Percentiles rank a stretch among this genome's conserved stretches.
Conservation (phyloP, 2,888 invertebrate genomes). For the Hydraecia micacea region DNA sequence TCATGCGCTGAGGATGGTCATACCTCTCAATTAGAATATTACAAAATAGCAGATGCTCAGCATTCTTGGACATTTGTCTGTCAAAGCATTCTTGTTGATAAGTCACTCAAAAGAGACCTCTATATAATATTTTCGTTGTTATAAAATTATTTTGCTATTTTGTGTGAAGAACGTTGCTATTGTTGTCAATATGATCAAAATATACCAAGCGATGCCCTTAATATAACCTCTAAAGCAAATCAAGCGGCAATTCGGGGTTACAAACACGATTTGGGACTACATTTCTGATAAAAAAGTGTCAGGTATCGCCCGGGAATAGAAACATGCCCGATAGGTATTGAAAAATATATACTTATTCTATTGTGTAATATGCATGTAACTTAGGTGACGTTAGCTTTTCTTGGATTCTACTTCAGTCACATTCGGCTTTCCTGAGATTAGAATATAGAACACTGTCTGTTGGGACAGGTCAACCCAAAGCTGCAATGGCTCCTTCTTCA, state of each 20-base stretch:
- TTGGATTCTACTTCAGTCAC: not conserved
- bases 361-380: not conserved
- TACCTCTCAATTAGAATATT: too few relatives aligned
- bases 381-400: not conserved
- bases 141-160: not conserved
- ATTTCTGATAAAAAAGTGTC: constrained; percentile 28
- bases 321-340: constrained; percentile 20
- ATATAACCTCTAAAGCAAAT: constrained; percentile 25
- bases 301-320: constrained; percentile 19
- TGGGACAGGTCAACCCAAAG: too few relatives aligned
- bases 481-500: too few relatives aligned
- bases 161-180: constrained; percentile 7
- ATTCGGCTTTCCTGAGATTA: not conserved
- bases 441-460: not conserved
- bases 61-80: not conserved
- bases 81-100: not conserved
- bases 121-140: not conserved
- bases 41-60: not conserved
- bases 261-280: constrained; percentile 16
- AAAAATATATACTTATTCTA: not conserved
- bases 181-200: constrained; percentile 8
- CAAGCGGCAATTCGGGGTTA: constrained; percentile 26
- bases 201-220: constrained; percentile 1
- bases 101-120: not conserved
- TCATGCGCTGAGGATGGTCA: not conserved